Conservation (phyloP, 1,140 invertebrate species). For the Archivesica marissinica region DNA sequence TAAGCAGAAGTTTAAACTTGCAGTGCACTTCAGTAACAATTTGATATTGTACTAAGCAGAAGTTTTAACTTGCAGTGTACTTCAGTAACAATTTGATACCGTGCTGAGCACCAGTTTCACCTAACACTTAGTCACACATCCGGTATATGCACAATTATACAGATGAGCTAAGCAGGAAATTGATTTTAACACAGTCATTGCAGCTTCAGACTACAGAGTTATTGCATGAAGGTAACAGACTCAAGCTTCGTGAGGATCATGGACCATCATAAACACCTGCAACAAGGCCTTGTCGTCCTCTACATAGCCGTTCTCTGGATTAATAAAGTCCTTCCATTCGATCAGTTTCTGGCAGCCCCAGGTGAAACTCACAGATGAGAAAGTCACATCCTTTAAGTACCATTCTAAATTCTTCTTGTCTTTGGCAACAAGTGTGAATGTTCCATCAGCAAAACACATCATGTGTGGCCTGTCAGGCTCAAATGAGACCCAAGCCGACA, state of each 20-base stretch:
- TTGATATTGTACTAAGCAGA: no score
- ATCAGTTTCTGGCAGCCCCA: conserved; percentile 26
- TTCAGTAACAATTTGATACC: no score
- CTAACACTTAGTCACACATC: no score
- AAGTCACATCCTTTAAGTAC: conserved; percentile 5
- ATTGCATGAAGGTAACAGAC: no score
- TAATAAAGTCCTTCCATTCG: conserved; percentile 21
- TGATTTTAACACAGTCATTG: no score
- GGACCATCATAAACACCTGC: conserved; percentile 16
- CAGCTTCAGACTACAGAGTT: no score
- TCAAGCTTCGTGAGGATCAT: conserved; percentile 13
- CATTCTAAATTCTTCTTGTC: conserved; percentile 18
- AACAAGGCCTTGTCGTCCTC: neutral
- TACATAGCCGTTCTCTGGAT: conserved; percentile 18
- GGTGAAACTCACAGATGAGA: neutral
- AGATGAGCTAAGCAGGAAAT: no score
- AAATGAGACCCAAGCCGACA: conserved; percentile 3
- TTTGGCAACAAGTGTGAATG: neutral
- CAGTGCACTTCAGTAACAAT: no score
- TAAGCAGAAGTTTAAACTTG: no score
- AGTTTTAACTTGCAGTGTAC: no score
- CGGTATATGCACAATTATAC: no score
- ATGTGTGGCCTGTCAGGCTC: conserved; percentile 18
- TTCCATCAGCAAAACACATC: conserved; percentile 20
- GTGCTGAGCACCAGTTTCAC: no score